Evolutionary conservation across 53 echinoderm and acorn worm genomes (phyloP), one percentile per base, ranked within the genome.

Genomic region (Echinometra lucunter): DNA sequence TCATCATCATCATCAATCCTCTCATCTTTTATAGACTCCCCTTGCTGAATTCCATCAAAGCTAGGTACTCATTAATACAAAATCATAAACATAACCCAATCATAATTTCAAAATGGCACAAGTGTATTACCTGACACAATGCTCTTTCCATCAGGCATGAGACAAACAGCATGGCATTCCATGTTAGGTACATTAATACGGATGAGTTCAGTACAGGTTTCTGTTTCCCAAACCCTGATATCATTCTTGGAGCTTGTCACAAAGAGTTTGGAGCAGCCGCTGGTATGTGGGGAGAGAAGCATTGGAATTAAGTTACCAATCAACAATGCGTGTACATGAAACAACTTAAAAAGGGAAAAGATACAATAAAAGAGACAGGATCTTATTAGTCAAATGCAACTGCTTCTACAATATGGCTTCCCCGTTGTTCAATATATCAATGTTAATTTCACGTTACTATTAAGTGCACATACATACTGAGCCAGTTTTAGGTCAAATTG

Each of bases 201-300:
- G 60, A 98, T 70, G 19, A 95, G 49, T 45, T 98, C 96, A 88
- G 93, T 94, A 87, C 92, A 75, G 11, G 93, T 95, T 28, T 58
- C 74, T 27, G 97, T 88, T 83, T 98, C 15, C 99, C 99, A 99
- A 37, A 99, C 96, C 5, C 99, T 95, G 93, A 99, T 99, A 91
- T 99, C 99, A 92, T 97, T 97, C 82, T 96, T 96, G 66, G 99
- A 97, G 95, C 99, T 97, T 45, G 99, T 99, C 15, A 95, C 96
- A 94, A 97, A 99, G 32, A 99, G 95, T 0, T 98, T 96, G 25
- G 97, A 97, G 32, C 37, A 82, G 38, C 96, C 98, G 82, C 99
- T 99, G 95, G 49, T 72, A 34, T 6, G 67, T 35, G 44, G 6
- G 44, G 72, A 72, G 35, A 23, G 44, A 81, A 6, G 35, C 37